These are phyloP conservation scores for Hypsopygia costalis DNA, from an alignment of 2,888 invertebrate genomes.

Conservation along the genomic window DNA sequence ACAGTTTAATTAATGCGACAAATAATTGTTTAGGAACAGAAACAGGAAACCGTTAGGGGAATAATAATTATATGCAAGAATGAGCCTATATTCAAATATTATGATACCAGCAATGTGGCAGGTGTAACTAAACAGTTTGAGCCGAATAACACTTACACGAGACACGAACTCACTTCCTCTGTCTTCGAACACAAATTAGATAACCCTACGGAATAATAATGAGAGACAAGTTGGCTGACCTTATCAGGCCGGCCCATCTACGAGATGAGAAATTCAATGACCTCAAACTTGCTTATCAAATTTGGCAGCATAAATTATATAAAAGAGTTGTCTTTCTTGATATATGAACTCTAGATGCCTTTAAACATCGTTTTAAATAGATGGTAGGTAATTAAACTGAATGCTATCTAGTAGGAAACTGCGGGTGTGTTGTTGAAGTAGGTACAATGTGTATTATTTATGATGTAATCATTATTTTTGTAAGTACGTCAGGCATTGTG, in stretches of 20 bases:
- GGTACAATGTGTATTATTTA: too few relatives aligned
- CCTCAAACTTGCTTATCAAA: slow-evolving; percentile 9
- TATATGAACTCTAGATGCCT: too few relatives aligned
- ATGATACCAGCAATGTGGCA: slow-evolving; percentile 17
- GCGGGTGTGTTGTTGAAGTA: too few relatives aligned
- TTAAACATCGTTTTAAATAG: too few relatives aligned
- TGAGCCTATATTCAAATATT: slow-evolving; percentile 2
- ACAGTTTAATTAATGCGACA: too few relatives aligned
- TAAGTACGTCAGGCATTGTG: too few relatives aligned
- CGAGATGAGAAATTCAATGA: slow-evolving; percentile 13
- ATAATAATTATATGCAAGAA: background rate
- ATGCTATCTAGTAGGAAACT: too few relatives aligned
- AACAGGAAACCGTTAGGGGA: too few relatives aligned
- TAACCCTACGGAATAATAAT: slow-evolving; percentile 62
- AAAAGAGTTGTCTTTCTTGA: background rate
- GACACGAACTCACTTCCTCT: slow-evolving; percentile 62
- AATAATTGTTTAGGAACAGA: too few relatives aligned
- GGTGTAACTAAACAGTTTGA: slow-evolving; percentile 40
- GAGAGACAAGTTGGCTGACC: slow-evolving; percentile 26
- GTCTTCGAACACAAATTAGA: slow-evolving; percentile 65
- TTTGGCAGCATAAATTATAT: slow-evolving; percentile 8
- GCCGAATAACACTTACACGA: slow-evolving; percentile 35
- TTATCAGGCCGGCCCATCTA: slow-evolving; percentile 26
- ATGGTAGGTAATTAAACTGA: too few relatives aligned
- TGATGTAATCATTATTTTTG: too few relatives aligned